A percentile compares a stretch with the other conserved stretches of the same genome.
These are phyloP conservation scores for Prolemur simus DNA, from an alignment of 2,113 vertebrate species.

Conservation along the genomic window DNA sequence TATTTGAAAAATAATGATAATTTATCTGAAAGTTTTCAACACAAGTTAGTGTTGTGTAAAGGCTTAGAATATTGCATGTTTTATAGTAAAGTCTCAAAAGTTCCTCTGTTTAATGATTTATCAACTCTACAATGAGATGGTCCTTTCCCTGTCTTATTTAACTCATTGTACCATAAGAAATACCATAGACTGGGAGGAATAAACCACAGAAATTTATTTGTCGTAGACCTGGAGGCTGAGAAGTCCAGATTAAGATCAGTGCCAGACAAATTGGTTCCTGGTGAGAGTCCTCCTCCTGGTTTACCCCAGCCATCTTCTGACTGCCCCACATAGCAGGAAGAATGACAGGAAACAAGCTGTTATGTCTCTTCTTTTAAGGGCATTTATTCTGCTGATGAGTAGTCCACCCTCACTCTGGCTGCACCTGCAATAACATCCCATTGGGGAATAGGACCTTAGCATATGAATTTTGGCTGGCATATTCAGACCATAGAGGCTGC, in stretches of 20 bases:
- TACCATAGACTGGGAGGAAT: not conserved
- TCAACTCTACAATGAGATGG: not conserved
- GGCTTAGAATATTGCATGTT: not conserved
- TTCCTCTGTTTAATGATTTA: not conserved
- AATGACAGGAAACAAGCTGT: not conserved
- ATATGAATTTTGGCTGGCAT: not conserved
- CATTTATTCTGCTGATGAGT: not conserved
- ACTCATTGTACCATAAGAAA: not conserved
- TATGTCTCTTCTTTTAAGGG: not conserved
- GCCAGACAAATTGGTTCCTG: not conserved
- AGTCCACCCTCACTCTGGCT: not conserved
- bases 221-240: not conserved
- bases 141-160: not conserved
- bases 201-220: not conserved
- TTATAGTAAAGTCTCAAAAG: not conserved
- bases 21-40: not conserved
- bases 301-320: not conserved
- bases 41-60: not conserved
- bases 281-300: too few relatives aligned
- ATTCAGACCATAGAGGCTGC: not conserved
- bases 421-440: not conserved
- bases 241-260: not conserved
- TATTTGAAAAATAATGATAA: not conserved
- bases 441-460: not conserved
- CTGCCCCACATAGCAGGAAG: not conserved